Evolutionary conservation across 2,888 invertebrate species (phyloP).

Genomic region (Drosophila demipolita): DNA sequence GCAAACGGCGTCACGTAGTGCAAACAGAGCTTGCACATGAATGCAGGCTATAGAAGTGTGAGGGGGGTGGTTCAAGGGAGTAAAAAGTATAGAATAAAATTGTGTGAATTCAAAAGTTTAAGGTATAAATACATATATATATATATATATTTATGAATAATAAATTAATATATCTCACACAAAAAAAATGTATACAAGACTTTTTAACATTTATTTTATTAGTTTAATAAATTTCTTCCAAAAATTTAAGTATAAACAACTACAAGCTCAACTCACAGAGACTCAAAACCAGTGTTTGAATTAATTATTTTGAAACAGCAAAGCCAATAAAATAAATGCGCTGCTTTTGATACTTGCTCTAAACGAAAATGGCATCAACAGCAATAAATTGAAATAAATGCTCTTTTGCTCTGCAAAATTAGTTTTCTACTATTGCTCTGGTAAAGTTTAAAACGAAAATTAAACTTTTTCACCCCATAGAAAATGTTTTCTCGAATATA

Average conservation of each 20-base stretch:
- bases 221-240: background rate
- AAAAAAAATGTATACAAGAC: background rate
- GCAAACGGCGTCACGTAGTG: slow-evolving; percentile 64
- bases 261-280: background rate
- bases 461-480: background rate
- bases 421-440: background rate
- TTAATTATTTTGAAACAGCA: background rate
- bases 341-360: background rate
- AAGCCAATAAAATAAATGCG: background rate
- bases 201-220: background rate
- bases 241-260: background rate
- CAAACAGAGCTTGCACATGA: slow-evolving; percentile 26
- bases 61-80: too few relatives aligned
- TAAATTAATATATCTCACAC: too few relatives aligned
- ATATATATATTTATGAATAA: too few relatives aligned
- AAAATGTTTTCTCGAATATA: background rate
- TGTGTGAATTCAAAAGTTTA: background rate
- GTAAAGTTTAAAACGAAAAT: background rate
- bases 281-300: background rate
- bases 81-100: background rate
- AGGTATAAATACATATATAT: background rate
- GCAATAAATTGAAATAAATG: background rate
- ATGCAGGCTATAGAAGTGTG: background rate
- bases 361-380: background rate
- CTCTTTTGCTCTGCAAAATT: background rate